Base-by-base conservation (phyloP, 2,797 vertebrate genomes). In the Sebastes melanostomus region DNA sequence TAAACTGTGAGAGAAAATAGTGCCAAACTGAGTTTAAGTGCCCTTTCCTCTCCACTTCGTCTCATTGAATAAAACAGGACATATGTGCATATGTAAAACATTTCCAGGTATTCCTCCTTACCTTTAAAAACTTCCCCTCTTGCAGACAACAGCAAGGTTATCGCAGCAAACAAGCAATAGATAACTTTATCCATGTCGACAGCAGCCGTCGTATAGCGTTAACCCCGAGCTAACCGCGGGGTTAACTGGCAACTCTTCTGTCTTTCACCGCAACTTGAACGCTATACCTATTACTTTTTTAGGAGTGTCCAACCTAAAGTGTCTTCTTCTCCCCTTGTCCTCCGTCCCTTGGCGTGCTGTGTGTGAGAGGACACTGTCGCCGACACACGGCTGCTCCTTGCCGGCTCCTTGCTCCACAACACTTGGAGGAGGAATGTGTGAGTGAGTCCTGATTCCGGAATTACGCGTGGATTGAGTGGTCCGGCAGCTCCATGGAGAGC, bases 171-270 rank as follows among this genome's bases (percentile, higher is more conserved):
- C 80, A 95, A 78, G 71, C 88, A 93, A 90, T 90, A 92, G 81
- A 94, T 75, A 96, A 96, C 94, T 96, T 96, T 96, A 93, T 96
- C 95, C 96, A 96, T 96, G 81, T 94, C 95, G 88, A 75, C 82
- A 34, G 88, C 84, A 42, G 86, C 83, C 86, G 89, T 84, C 81
- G 82, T 50, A 42, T 42, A 50, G 86, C 88, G 90, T 93, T 83
- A 89, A 91, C 93, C 94, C 92, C 91, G 86, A 80, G 87, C 42
- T 8, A 18, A 18, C 70, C 90, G 90, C 91, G 91, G 95, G 93
- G 94, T 94, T 91, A 88, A 91, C 91, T 79, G 84, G 66, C 69
- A 92, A 92, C 94, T 94, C 87, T 90, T 72, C 77, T 87, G 9
- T 82, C 77, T 81, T 75, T 71, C 38, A 56, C 25, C 55, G 62